Percentiles rank a stretch among this genome's conserved stretches.
Conservation (phyloP, 2,113 vertebrate species). For the Ginglymostoma cirratum region DNA sequence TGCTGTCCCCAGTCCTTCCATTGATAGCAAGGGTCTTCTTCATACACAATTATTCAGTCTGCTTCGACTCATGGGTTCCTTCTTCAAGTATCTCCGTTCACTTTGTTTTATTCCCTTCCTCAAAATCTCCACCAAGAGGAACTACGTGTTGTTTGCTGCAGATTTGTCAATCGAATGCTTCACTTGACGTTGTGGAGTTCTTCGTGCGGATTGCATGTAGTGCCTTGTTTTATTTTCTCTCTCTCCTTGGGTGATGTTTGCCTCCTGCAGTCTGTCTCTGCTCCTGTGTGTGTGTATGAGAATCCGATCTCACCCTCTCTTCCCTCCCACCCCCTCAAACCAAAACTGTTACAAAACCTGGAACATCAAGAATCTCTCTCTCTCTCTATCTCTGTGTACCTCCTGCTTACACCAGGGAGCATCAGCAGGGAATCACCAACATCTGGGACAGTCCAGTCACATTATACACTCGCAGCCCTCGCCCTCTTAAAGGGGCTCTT, state of each 20-base stretch:
- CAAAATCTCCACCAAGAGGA: background rate
- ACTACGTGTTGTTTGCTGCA: background rate
- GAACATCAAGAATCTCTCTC: background rate
- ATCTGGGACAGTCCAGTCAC: background rate
- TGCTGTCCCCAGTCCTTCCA: background rate
- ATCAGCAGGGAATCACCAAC: conserved; percentile 19
- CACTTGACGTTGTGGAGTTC: background rate
- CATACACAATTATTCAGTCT: background rate
- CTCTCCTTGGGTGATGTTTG: background rate
- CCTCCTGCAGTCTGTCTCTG: background rate
- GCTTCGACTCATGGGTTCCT: background rate
- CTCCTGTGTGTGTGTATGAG: background rate
- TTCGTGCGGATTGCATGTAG: background rate
- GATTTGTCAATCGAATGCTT: background rate
- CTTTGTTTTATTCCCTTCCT: background rate
- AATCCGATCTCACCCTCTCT: background rate
- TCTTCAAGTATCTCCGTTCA: background rate
- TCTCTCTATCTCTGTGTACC: background rate
- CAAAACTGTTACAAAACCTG: background rate
- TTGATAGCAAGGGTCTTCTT: background rate
- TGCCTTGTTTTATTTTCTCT: background rate
- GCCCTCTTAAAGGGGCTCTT: background rate
- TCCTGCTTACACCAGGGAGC: background rate
- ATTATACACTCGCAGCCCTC: background rate
- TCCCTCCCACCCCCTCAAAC: background rate